phyloP scores from a whole-genome alignment of 2,888 invertebrate species.

The Lasioglossum malachurum region DNA sequence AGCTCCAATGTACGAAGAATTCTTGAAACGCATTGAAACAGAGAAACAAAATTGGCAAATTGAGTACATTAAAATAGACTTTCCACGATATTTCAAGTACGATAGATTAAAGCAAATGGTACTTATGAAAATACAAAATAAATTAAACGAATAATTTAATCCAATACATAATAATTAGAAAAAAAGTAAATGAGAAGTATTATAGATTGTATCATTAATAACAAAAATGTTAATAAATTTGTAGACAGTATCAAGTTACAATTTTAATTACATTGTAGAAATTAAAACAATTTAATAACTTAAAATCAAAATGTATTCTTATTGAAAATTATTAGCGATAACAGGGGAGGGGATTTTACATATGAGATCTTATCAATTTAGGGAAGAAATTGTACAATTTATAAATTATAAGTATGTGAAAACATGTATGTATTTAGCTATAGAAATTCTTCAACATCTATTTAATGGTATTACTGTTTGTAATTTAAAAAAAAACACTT shows the following conservation, averaged over 20 bases:
- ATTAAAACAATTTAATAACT: neutral
- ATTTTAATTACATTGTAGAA: slow-evolving; percentile 14
- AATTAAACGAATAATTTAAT: slow-evolving; percentile 22
- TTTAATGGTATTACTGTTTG: slow-evolving; percentile 8
- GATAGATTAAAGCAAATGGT: slow-evolving; percentile 92
- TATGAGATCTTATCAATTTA: slow-evolving; percentile 4
- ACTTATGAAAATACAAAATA: slow-evolving; percentile 88
- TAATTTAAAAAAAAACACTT: slow-evolving; percentile 8
- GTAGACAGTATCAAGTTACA: slow-evolving; percentile 25
- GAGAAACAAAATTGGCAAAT: slow-evolving; percentile 86
- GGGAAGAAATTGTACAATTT: slow-evolving; percentile 12
- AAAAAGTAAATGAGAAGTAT: slow-evolving; percentile 13
- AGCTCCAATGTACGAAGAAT: slow-evolving; percentile 96
- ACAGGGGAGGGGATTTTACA: neutral
- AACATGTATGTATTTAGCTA: slow-evolving; percentile 19
- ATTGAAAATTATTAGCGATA: neutral
- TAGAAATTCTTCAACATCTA: slow-evolving; percentile 9
- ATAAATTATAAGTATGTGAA: slow-evolving; percentile 24
- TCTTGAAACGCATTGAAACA: slow-evolving; percentile 87
- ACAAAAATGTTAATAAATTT: slow-evolving; percentile 16
- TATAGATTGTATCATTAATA: slow-evolving; percentile 13
- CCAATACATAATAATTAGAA: slow-evolving; percentile 22
- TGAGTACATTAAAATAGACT: slow-evolving; percentile 89
- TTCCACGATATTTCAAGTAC: slow-evolving; percentile 93
- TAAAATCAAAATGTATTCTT: neutral